A percentile compares a stretch with the other conserved stretches of the same genome.
phyloP scores from a whole-genome alignment of 2,797 vertebrate species.

The Xiphophorus birchmanni region DNA sequence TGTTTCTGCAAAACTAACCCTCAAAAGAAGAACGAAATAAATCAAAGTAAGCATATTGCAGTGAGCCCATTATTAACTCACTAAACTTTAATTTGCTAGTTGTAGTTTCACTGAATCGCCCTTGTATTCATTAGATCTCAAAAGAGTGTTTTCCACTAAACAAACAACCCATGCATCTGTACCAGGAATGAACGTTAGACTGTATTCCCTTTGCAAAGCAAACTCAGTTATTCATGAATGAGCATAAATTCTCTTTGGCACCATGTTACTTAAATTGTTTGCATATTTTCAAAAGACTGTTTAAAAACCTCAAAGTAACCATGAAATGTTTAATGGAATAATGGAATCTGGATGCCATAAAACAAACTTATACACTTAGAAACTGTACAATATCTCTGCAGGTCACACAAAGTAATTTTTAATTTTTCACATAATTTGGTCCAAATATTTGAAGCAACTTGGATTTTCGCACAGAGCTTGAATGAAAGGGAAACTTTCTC shows the following conservation, averaged over 20 bases:
- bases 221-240: slow-evolving; percentile 14
- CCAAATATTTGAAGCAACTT: not conserved
- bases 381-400: not conserved
- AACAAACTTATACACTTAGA: not conserved
- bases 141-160: slow-evolving; percentile 39
- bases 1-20: slow-evolving; percentile 12
- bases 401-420: not conserved
- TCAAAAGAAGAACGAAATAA: slow-evolving; percentile 29
- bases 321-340: not conserved
- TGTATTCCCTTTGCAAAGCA: not conserved
- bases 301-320: not conserved
- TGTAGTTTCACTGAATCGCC: slow-evolving; percentile 25
- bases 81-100: slow-evolving; percentile 42
- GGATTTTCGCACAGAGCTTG: not conserved
- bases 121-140: slow-evolving; percentile 41
- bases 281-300: not conserved
- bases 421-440: not conserved
- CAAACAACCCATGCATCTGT: not conserved
- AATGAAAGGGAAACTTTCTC: not conserved
- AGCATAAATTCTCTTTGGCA: slow-evolving; percentile 7
- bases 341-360: not conserved
- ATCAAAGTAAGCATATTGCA: slow-evolving; percentile 15
- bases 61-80: slow-evolving; percentile 40
- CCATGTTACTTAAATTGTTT: not conserved
- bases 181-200: slow-evolving; percentile 17